Evolutionary conservation across 2,888 invertebrate genomes (phyloP).

Genomic region (Diloba caeruleocephala): DNA sequence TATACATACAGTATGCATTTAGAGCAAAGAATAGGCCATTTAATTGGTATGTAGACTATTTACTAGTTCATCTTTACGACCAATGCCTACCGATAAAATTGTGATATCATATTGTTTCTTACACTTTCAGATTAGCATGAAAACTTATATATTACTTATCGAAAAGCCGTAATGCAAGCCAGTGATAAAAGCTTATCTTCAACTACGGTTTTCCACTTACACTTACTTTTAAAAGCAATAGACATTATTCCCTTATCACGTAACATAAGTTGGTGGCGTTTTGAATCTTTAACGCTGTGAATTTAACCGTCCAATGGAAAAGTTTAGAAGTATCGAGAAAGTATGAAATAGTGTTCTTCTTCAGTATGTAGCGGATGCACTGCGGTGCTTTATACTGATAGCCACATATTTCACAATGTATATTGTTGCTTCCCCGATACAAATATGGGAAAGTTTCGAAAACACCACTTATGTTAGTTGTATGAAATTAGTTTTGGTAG

Average conservation of each 20-base stretch:
- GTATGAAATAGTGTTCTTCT: conserved; percentile 66
- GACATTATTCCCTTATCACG: conserved; percentile 49
- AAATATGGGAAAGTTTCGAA: conserved; percentile 45
- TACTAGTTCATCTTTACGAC: neutral
- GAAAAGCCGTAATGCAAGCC: conserved; percentile 41
- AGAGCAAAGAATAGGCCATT: no score
- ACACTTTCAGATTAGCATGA: conserved; percentile 9
- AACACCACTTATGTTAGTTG: conserved; percentile 44
- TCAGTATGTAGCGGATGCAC: conserved; percentile 50
- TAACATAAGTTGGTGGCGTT: conserved; percentile 55
- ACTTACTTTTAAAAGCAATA: conserved; percentile 57
- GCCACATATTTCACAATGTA: conserved; percentile 51
- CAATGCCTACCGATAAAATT: neutral
- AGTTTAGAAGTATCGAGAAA: conserved; percentile 66
- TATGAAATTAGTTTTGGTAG: conserved; percentile 47
- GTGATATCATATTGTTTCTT: conserved; percentile 5
- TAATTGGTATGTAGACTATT: neutral
- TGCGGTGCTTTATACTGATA: conserved; percentile 53
- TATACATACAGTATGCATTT: no score
- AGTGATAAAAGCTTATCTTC: conserved; percentile 45
- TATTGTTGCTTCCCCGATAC: conserved; percentile 43
- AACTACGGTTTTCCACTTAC: conserved; percentile 39
- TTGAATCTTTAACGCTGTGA: conserved; percentile 61
- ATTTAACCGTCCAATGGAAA: conserved; percentile 57
- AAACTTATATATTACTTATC: conserved; percentile 29